Percentiles rank a stretch among this genome's conserved stretches.
phyloP scores from a whole-genome alignment of 2,888 invertebrate genomes.

The Meandrusa payeni region DNA sequence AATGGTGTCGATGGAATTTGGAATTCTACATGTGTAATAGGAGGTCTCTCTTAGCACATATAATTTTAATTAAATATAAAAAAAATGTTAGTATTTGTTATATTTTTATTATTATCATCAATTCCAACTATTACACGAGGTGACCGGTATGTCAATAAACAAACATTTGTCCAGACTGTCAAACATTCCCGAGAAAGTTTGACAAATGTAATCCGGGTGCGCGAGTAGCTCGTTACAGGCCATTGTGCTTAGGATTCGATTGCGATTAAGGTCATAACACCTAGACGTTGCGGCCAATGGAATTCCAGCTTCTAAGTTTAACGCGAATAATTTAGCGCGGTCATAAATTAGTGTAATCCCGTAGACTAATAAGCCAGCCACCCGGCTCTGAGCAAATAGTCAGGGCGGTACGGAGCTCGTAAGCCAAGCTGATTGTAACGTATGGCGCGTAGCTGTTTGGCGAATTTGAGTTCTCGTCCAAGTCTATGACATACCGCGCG shows the following conservation, averaged over 20 bases:
- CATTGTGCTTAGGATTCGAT: constrained; percentile 25
- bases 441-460: constrained; percentile 40
- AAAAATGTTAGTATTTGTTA: no score
- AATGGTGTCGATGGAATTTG: no score
- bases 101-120: no score
- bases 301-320: constrained; percentile 33
- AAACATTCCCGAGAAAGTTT: constrained; percentile 8
- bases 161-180: constrained; percentile 13
- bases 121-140: no score
- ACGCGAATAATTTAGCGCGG: constrained; percentile 35
- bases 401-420: constrained; percentile 29
- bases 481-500: constrained; percentile 54
- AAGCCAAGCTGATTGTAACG: constrained; percentile 55
- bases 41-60: no score
- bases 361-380: constrained; percentile 40
- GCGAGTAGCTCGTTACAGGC: constrained; percentile 7
- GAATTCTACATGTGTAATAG: no score
- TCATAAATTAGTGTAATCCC: constrained; percentile 54
- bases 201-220: constrained; percentile 9
- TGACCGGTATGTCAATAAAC: neutral
- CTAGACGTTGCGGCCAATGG: constrained; percentile 9
- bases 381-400: constrained; percentile 42
- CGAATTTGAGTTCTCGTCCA: constrained; percentile 52
- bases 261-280: constrained; percentile 3
- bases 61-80: no score